Conservation (phyloP, 2,888 invertebrate species). For the Caenorhabditis sp. region DNA sequence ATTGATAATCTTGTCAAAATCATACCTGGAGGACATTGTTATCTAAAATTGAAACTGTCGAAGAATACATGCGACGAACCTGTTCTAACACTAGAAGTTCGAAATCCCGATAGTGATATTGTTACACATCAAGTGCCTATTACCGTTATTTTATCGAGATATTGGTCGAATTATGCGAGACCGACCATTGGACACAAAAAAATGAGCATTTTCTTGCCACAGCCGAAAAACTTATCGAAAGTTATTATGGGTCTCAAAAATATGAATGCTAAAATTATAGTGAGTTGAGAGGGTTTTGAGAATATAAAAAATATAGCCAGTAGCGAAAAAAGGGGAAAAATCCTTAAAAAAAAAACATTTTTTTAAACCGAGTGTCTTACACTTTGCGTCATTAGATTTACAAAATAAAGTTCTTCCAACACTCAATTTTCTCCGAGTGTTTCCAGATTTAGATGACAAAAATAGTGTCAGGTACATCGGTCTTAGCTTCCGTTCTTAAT, state of each 20-base stretch:
- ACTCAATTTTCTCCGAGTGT: no score
- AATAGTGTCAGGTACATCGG: no score
- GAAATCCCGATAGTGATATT: constrained; percentile 34
- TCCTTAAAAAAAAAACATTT: no score
- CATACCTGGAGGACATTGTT: constrained; percentile 37
- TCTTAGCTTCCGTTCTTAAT: no score
- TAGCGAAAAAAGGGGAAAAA: no score
- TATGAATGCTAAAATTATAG: constrained; percentile 26
- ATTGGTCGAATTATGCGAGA: constrained; percentile 23
- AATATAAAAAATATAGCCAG: no score
- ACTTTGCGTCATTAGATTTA: no score
- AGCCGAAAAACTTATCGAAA: constrained; percentile 13
- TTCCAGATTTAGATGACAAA: no score
- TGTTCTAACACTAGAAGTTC: constrained; percentile 22
- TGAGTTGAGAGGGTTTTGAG: not conserved
- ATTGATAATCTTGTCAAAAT: constrained; percentile 29
- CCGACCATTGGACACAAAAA: constrained; percentile 28
- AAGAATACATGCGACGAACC: constrained; percentile 32
- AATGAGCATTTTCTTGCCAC: constrained; percentile 32
- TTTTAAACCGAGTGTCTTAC: no score
- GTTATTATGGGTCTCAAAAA: constrained; percentile 27
- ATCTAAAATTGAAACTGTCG: constrained; percentile 36
- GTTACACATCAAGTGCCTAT: constrained; percentile 34
- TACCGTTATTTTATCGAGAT: constrained; percentile 26
- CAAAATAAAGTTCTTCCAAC: no score